Evolutionary conservation across 2,888 invertebrate species (phyloP).

Genomic region (Sesia bembeciformis): DNA sequence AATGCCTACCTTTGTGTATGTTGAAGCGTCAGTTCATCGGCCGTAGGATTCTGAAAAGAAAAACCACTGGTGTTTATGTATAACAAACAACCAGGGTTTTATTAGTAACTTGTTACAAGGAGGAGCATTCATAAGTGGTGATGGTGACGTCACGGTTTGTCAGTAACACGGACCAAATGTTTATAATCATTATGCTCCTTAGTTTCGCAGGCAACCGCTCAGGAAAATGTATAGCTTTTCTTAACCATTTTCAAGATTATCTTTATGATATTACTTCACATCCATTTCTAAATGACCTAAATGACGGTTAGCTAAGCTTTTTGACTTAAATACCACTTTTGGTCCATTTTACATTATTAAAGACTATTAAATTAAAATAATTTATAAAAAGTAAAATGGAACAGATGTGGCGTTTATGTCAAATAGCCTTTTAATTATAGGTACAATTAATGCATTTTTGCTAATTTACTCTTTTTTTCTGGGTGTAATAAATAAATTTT

Average conservation of each 20-base stretch:
- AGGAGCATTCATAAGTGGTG: conserved; percentile 70
- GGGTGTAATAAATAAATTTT: no score
- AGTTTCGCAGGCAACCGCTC: neutral
- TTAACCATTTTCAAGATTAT: neutral
- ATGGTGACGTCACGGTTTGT: conserved; percentile 60
- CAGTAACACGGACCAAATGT: conserved; percentile 70
- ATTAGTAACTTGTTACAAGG: conserved; percentile 70
- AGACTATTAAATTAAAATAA: no score
- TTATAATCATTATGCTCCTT: conserved; percentile 64
- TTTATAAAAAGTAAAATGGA: no score
- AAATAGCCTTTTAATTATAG: no score
- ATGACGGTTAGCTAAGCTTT: no score
- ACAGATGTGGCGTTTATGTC: no score
- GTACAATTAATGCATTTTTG: no score
- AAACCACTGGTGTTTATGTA: conserved; percentile 94
- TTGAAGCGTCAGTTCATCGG: conserved; percentile 54
- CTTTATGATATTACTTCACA: no score
- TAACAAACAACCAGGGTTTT: conserved; percentile 77
- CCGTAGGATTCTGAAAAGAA: conserved; percentile 83
- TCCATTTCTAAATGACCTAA: no score
- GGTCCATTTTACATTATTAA: no score
- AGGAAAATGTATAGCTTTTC: neutral
- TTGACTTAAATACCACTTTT: no score
- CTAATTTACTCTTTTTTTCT: no score
- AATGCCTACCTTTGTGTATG: conserved; percentile 61